Evolutionary conservation across 2,113 vertebrate species (phyloP).

Genomic region (Struthio camelus): DNA sequence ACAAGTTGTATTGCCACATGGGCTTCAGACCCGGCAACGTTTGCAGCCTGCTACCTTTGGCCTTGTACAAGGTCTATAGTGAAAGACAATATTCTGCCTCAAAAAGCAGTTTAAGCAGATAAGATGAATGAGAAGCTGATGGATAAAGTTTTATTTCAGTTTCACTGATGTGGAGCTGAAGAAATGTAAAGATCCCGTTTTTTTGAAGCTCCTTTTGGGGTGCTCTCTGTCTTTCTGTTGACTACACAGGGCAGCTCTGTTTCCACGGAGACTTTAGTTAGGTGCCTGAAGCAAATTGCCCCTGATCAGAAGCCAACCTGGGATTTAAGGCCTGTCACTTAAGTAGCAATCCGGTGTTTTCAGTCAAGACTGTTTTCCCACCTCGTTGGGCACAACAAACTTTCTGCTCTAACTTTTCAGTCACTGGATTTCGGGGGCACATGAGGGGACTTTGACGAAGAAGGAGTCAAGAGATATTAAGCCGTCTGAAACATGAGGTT

Average conservation of each 20-base stretch:
- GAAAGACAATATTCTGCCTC: too few species aligned
- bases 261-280: background rate
- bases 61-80: background rate
- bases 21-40: background rate
- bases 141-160: background rate
- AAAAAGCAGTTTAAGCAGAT: background rate
- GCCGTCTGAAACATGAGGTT: background rate
- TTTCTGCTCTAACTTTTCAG: background rate
- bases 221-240: background rate
- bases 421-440: fast-evolving
- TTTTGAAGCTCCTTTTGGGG: background rate
- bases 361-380: background rate
- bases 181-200: background rate
- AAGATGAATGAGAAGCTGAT: background rate
- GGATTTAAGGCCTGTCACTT: background rate
- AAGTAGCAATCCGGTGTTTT: background rate
- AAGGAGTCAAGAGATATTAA: background rate
- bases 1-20: background rate
- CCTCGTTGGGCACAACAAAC: background rate
- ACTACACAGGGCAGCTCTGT: background rate
- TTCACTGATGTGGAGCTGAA: background rate
- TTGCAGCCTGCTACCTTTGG: background rate
- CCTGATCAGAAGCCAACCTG: background rate
- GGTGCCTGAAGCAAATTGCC: background rate
- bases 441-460: background rate